phyloP scores from a whole-genome alignment of 2,888 invertebrate species.

The Watsonalla cultraria region DNA sequence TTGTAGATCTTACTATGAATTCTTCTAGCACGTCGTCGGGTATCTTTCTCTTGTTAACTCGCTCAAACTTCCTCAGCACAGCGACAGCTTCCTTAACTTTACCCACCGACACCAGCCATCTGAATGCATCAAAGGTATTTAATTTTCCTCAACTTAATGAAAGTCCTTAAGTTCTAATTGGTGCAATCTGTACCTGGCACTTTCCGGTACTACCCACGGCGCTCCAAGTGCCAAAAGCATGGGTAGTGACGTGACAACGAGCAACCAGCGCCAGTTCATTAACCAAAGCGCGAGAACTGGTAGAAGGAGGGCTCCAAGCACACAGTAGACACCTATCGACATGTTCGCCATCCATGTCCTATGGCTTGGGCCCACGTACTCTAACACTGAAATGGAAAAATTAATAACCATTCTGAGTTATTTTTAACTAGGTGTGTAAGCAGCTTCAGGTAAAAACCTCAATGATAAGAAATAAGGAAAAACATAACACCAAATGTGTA shows the following conservation, averaged over 20 bases:
- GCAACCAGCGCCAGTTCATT: constrained; percentile 44
- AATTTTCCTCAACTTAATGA: no score
- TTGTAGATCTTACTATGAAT: constrained; percentile 39
- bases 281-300: constrained; percentile 53
- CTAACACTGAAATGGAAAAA: constrained; percentile 35
- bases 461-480: no score
- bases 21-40: constrained; percentile 44
- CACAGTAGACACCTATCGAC: constrained; percentile 48
- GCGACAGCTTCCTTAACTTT: constrained; percentile 42
- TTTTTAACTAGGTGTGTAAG: no score
- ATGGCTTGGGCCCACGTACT: constrained; percentile 55
- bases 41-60: constrained; percentile 44
- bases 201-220: constrained; percentile 53
- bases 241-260: constrained; percentile 44
- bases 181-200: constrained; percentile 36
- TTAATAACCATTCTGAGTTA: neutral
- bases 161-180: no score
- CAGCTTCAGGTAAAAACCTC: no score
- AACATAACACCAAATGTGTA: no score
- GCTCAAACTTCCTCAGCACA: constrained; percentile 47
- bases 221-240: constrained; percentile 37
- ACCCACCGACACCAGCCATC: constrained; percentile 46
- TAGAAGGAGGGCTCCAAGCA: constrained; percentile 40
- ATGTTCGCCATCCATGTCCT: constrained; percentile 56
- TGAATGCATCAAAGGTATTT: constrained; percentile 15